These are phyloP conservation scores for Pseudococcus viburni DNA, from an alignment of 2,888 invertebrate species.

Conservation along the genomic window DNA sequence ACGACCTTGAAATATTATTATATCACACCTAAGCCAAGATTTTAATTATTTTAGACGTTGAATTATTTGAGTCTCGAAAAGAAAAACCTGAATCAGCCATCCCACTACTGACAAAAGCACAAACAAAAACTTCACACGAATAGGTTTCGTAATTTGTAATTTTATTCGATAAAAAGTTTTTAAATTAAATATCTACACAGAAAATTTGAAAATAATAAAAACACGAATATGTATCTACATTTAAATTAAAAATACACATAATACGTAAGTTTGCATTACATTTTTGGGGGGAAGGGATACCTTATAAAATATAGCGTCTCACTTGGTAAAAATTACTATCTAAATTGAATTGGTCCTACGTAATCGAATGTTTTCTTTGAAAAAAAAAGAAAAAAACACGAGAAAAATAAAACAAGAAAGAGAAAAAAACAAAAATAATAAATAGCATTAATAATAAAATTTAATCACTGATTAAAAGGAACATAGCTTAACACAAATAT, in stretches of 20 bases:
- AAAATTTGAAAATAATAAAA: slow-evolving; percentile 47
- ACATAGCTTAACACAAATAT: slow-evolving; percentile 54
- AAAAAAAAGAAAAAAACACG: slow-evolving; percentile 21
- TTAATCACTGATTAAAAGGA: slow-evolving; percentile 59
- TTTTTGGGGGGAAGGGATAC: background rate
- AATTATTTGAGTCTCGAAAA: too few relatives aligned
- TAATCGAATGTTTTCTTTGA: slow-evolving; percentile 45
- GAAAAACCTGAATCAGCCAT: too few relatives aligned
- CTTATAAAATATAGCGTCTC: slow-evolving; percentile 55
- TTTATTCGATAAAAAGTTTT: slow-evolving; percentile 55
- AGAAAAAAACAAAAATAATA: slow-evolving; percentile 10
- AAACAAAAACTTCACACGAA: background rate
- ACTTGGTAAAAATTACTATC: slow-evolving; percentile 56
- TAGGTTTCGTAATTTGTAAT: slow-evolving; percentile 22
- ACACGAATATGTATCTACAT: slow-evolving; percentile 32
- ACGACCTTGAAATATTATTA: too few relatives aligned
- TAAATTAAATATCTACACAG: slow-evolving; percentile 34
- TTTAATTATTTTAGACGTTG: too few relatives aligned
- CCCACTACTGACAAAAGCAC: too few relatives aligned
- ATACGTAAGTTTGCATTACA: slow-evolving; percentile 39
- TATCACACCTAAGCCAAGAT: too few relatives aligned
- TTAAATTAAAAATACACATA: slow-evolving; percentile 38
- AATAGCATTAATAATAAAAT: slow-evolving; percentile 24
- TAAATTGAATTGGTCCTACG: slow-evolving; percentile 59
- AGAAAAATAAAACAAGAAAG: slow-evolving; percentile 29